Evolutionary conservation across 2,113 vertebrate genomes (phyloP), one percentile per base, ranked within the genome.

Genomic region (Camelus dromedarius): DNA sequence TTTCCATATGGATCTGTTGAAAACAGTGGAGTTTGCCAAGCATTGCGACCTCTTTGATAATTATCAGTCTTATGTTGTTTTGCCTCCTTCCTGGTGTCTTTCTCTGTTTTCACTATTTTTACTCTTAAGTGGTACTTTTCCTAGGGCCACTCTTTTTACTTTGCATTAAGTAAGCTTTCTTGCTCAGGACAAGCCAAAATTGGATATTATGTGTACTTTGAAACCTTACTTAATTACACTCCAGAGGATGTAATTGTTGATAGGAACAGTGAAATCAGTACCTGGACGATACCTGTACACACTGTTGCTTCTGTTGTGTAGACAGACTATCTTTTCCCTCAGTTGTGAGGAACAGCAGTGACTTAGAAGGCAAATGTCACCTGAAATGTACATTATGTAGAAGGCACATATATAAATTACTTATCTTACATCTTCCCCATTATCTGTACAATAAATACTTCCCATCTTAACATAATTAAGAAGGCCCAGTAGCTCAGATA

Each of bases 171-270:
- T 79, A 62, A 62, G 12, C 92, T 95, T 89, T 96, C 72, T 96
- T 93, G 83, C n/a, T 90, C 38, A 93, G 58, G 26, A 95, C 30
- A 84, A 58, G 70, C 94, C 86, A 93, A 46, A 81, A 56, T 90
- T 81, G 19, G 30, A 70, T 95, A 52, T 60, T 50, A 5, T 76
- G 70, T 75, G 11, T 79, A 56, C 75, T 48, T 92, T 94, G 22
- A 92, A 94, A 96, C 64, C 16, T 81, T 58, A 60, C n/a, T 89
- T 56, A 69, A 32, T 90, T 95, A 87, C 30, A 95, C 87, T 96
- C 76, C 87, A 89, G 50, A 97, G 76, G 54, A 38, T 73, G 20
- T 89, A 69, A 88, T 70, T 93, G 64, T 69, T 83, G 52, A 72
- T 48, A 62, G 26, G 26, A 58, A 60, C 16, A 48, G 9, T 87